Evolutionary conservation across 1,140 invertebrate genomes (phyloP), one percentile per base, ranked within the genome.

Genomic region (Pogonomyrmex barbatus): DNA sequence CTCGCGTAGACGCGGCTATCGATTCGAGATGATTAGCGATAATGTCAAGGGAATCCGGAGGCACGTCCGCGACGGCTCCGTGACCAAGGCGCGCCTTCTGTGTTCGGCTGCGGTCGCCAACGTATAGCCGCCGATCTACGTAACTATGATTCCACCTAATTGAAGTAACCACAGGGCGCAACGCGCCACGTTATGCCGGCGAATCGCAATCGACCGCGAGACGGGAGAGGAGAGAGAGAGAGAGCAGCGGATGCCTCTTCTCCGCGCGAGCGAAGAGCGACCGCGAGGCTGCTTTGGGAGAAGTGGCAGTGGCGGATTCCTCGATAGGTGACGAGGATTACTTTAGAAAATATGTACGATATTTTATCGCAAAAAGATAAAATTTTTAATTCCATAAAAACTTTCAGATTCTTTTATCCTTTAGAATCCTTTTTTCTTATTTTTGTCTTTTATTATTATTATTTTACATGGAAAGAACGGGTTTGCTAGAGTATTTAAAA

Each of bases 161-260:
- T 95, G 94, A 95, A 93, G 92, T 95, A 94, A 94, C 93, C 92
- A 95, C 93, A 95, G 92, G 93, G 94, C 92, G 91, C 93, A 91
- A 89, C 87, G 83, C 83, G 89, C 60, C 87, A 85, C 71, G 88
- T 85, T 89, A 82, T 39, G 83, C 56, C 71, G 60, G 77, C 62
- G 79, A 67, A 86, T 85, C 81, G 73, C 88, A 70, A 88, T 88
- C 54, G 76, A 83, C 77, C 76, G 36, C 24, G 24, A 60, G 76
- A 30, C 36, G 10, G n/a, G 24, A 36, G 56, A 39, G 14, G 30
- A 10, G 39, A 62, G 12, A 52, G 17, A 24, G 8, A 24, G 42
- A 42, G 17, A 50, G 4, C 39, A 39, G n/a, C 45, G 45, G 45
- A 14, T 2, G 33, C 14, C n/a, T 45, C 8, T 14, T 65, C 8